Conservation (phyloP, 2,888 invertebrate species). For the Aethes cnicana region DNA sequence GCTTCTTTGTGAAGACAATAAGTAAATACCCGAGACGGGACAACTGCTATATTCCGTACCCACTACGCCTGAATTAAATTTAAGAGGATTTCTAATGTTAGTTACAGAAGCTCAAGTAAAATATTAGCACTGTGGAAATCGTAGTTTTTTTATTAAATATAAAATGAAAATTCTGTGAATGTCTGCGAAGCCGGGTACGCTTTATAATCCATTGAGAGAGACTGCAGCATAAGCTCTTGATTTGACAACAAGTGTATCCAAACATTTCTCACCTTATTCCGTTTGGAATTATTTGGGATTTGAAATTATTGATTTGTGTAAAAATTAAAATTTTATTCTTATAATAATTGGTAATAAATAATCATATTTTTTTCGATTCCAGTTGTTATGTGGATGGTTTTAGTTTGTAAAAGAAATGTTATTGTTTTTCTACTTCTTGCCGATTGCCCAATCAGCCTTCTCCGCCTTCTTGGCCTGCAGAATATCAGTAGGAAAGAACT, state of each 20-base stretch:
- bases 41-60: neutral
- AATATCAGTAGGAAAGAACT: constrained; percentile 52
- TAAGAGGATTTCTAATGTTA: constrained; percentile 16
- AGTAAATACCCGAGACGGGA: neutral
- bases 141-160: constrained; percentile 12
- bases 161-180: constrained; percentile 32
- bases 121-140: constrained; percentile 17
- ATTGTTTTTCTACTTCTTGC: constrained; percentile 80
- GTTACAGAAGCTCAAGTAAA: constrained; percentile 24
- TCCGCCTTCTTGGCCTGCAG: constrained; percentile 90
- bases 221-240: constrained; percentile 46
- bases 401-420: constrained; percentile 39
- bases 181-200: constrained; percentile 54
- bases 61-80: constrained; percentile 6
- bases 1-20: too few relatives aligned
- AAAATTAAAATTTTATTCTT: constrained; percentile 61
- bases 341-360: constrained; percentile 58
- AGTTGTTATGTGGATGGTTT: constrained; percentile 46
- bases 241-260: constrained; percentile 39
- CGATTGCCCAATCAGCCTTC: constrained; percentile 87
- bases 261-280: constrained; percentile 66
- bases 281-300: constrained; percentile 43
- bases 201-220: constrained; percentile 38
- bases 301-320: constrained; percentile 48
- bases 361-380: constrained; percentile 48